Evolutionary conservation across 2,797 vertebrate genomes (phyloP), one percentile per base, ranked within the genome.

Genomic region (Notamacropus eugenii): DNA sequence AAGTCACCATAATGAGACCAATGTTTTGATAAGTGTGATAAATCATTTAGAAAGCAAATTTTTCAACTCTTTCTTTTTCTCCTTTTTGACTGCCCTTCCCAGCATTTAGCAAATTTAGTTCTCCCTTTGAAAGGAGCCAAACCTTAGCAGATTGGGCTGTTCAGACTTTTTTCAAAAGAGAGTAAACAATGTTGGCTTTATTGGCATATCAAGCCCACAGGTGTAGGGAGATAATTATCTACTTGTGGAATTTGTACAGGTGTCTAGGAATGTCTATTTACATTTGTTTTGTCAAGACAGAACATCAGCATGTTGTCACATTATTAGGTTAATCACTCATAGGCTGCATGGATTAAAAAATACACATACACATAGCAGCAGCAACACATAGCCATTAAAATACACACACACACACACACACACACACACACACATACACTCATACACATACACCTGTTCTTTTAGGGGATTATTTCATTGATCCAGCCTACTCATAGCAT

Each of bases 231-330:
- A 92, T 82, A 95, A 95, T 90, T 92, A n/a, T 50, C 92, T 82
- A 52, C 92, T 93, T 92, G n/a, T 40, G 96, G 94, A 31, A 91
- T 58, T 54, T 19, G 74, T 82, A 92, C 90, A 96, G 93, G 91
- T 97, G 67, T 97, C 55, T 87, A 50, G 74, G 93, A 93, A 95
- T 67, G n/a, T 92, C 24, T 97, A 3, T 92, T 96, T 96, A 95
- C 22, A 55, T 91, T 93, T 96, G 93, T 87, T 62, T 90, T 91
- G 2, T 55, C 87, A 96, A 93, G 97, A 54, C 54, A 93, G 58
- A 95, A 93, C 19, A 34, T 96, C 24, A 95, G 31, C 52, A 28
- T 82, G 52, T 27, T 58, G 3, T 56, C 92, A 93, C 28, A 92
- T 96, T 92, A 90, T 93, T 95, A 93, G 56, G 24, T 95, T 90